phyloP scores from a whole-genome alignment of 37 sponge, comb jelly and placozoan species.

The Spongia lamella region DNA sequence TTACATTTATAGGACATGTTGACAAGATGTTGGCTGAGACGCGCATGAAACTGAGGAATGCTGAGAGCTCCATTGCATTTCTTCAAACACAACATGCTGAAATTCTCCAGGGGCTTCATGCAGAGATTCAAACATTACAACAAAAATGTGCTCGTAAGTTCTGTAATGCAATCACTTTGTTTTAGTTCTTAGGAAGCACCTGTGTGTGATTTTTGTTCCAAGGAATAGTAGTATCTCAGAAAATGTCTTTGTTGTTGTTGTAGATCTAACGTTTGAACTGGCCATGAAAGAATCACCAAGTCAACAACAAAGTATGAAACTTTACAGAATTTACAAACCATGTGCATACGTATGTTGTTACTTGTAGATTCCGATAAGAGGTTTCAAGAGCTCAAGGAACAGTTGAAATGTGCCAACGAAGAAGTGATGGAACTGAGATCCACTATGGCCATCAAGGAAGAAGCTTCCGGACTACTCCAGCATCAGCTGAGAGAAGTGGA shows the following conservation, averaged over 20 bases:
- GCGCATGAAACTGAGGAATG: constrained; percentile 52
- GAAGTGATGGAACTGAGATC: constrained; percentile 33
- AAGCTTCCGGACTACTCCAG: constrained; percentile 30
- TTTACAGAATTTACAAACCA: not conserved
- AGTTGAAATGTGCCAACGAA: constrained; percentile 22
- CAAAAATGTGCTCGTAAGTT: constrained; percentile 87
- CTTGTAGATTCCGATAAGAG: not conserved
- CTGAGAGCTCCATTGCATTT: constrained; percentile 83
- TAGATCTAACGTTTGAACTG: constrained; percentile 72
- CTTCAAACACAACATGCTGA: constrained; percentile 87
- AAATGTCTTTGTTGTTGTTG: not conserved
- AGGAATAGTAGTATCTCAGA: not conserved
- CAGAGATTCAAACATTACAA: constrained; percentile 86
- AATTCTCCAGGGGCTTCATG: constrained; percentile 84
- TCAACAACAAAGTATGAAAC: constrained; percentile 1
- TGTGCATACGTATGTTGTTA: not conserved
- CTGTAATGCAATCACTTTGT: too few relatives aligned
- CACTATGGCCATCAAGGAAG: constrained; percentile 18
- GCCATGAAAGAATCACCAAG: constrained; percentile 34
- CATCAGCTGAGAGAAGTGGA: constrained; percentile 26
- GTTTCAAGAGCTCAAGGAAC: constrained; percentile 31
- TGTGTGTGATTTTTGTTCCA: not conserved
- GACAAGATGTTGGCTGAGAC: constrained; percentile 49
- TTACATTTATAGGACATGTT: not conserved
- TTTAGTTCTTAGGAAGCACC: too few relatives aligned